Evolutionary conservation across 1,140 invertebrate species (phyloP), one percentile per base, ranked within the genome.

Genomic region (Palaemon carinicauda): DNA sequence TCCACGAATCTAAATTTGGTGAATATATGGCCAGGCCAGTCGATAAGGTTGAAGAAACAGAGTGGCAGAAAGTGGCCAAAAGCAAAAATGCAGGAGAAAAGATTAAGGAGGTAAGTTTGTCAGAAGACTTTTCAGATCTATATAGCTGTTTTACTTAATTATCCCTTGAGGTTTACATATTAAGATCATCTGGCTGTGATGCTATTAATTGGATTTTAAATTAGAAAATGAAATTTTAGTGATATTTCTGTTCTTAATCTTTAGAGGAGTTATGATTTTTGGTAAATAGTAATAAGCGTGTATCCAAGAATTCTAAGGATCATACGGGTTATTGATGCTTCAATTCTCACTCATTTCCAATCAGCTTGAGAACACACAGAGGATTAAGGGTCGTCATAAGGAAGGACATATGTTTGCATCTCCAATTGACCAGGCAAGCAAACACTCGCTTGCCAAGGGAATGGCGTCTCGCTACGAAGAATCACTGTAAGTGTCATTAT

Each of bases 391-490:
- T 91, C 94, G 94, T 54, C 94, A 96, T 51, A 96, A 96, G 92
- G 91, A 94, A 50, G 94, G 92, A 60, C 96, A 96, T 92, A 96
- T 97, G 90, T 96, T 95, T 91, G 94, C 95, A 50, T 95, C 96
- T 90, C 96, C 96, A 75, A 96, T 96, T 7, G 95, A 97, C 87
- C 96, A 96, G 90, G 92, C 96, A 21, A 94, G 95, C 0, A 94
- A 93, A 89, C 94, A 93, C 90, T 95, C 95, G 0, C 91, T 96
- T 54, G 94, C 96, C n/a, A 96, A 94, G 92, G 95, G 95, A 90
- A 96, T 97, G 95, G 96, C 96, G 0, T 95, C 96, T 88, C 94
- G 94, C 90, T 97, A 97, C 90, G 94, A 97, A 92, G 94, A 95
- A 89, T 96, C 93, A 90, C 92, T 97, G 96, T 97, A 94, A 89